These are phyloP conservation scores for Mastomys natalensis DNA, from an alignment of 2,113 vertebrate genomes.

Conservation along the genomic window DNA sequence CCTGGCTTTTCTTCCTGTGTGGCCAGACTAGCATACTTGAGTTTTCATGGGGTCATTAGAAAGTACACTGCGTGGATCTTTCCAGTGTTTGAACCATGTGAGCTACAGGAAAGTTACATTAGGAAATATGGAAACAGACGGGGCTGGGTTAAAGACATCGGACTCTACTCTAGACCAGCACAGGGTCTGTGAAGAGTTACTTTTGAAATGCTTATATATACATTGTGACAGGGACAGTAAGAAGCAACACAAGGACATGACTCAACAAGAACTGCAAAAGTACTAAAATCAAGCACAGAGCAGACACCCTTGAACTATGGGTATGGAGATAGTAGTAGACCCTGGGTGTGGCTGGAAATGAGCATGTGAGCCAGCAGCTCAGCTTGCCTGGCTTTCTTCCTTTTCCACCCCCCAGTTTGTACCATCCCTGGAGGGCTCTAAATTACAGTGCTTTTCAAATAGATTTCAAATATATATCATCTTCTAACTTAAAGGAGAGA, in stretches of 20 bases:
- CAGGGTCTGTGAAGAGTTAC: not conserved
- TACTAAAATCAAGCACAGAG: not conserved
- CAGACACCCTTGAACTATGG: not conserved
- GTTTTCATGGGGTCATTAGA: not conserved
- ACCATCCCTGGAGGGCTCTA: conserved; percentile 39
- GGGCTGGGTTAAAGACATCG: not conserved
- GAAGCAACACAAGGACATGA: not conserved
- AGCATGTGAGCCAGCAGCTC: too few species aligned
- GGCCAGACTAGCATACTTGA: not conserved
- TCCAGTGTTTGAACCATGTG: not conserved
- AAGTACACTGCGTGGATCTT: not conserved
- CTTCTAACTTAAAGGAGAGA: conserved; percentile 50
- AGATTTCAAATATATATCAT: conserved; percentile 44
- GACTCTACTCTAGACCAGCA: not conserved
- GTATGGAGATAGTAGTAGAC: not conserved
- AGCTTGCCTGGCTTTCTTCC: not conserved
- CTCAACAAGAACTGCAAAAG: not conserved
- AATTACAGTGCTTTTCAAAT: conserved; percentile 63
- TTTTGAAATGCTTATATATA: not conserved
- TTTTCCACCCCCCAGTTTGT: not conserved
- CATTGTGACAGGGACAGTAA: not conserved
- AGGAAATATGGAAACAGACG: conserved; percentile 20
- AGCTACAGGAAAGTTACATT: not conserved
- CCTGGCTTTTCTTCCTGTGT: not conserved
- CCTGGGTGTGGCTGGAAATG: not conserved